phyloP scores from a whole-genome alignment of 2,888 invertebrate species.

The Odontocolon sp. region DNA sequence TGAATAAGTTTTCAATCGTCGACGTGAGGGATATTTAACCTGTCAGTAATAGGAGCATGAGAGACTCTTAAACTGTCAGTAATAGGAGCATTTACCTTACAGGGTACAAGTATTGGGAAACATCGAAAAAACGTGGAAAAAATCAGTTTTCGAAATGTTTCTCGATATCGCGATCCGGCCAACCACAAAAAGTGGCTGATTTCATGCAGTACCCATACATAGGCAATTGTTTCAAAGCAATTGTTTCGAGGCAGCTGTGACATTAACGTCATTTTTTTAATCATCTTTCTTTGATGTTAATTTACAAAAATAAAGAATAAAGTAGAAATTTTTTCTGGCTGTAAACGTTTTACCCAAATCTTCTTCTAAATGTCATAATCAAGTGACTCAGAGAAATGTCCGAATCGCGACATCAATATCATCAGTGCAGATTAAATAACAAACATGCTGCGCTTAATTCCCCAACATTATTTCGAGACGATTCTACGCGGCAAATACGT shows the following conservation, averaged over 20 bases:
- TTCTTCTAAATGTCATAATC: neutral
- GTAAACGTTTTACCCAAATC: no score
- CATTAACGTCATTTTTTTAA: neutral
- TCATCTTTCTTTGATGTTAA: neutral
- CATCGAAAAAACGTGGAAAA: no score
- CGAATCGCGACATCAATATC: neutral
- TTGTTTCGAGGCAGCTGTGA: neutral
- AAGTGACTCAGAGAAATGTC: neutral
- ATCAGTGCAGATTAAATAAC: neutral
- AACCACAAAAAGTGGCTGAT: no score
- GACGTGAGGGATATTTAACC: no score
- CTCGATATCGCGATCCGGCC: no score
- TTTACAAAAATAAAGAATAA: neutral
- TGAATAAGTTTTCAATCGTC: no score
- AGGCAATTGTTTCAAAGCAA: constrained; percentile 18
- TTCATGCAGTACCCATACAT: neutral
- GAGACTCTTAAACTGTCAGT: no score
- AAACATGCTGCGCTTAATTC: constrained; percentile 44
- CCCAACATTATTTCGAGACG: constrained; percentile 17
- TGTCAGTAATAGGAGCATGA: no score
- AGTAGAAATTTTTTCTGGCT: neutral
- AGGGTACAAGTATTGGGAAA: no score
- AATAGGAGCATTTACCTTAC: no score
- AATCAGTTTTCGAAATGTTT: neutral
- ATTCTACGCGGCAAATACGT: constrained; percentile 14